A percentile compares a stretch with the other conserved stretches of the same genome.
phyloP scores from a whole-genome alignment of 2,797 vertebrate genomes.

The Peromyscus melanophrys region DNA sequence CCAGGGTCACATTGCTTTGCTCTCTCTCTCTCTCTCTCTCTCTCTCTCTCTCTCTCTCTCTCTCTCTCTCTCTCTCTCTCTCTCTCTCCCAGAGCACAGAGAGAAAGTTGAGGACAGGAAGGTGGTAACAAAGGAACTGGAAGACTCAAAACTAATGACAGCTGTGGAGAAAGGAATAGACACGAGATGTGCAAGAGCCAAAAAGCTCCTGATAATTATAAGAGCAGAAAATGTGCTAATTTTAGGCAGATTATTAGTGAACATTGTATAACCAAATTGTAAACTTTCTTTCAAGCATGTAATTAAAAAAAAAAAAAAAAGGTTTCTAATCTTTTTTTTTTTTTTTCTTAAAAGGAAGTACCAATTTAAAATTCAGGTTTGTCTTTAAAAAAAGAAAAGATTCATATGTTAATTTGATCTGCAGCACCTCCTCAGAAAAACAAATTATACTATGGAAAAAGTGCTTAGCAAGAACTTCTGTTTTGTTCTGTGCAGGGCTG shows the following conservation, averaged over 20 bases:
- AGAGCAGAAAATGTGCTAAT: constrained; percentile 69
- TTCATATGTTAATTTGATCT: constrained; percentile 66
- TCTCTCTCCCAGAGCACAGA: background rate
- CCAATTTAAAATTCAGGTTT: constrained; percentile 74
- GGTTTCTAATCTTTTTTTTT: constrained; percentile 23
- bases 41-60: background rate
- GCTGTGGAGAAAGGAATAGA: constrained; percentile 50
- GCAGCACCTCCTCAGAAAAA: constrained; percentile 71
- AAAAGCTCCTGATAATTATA: constrained; percentile 40
- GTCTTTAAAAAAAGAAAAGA: constrained; percentile 38
- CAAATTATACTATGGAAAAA: constrained; percentile 70
- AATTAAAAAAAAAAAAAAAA: constrained; percentile 28
- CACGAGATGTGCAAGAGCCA: background rate
- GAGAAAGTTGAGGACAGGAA: background rate
- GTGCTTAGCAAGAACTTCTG: constrained; percentile 75
- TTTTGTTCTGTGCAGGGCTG: constrained; percentile 38
- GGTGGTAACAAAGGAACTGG: constrained; percentile 3
- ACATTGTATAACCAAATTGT: constrained; percentile 59
- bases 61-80: background rate
- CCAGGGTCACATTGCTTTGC: background rate
- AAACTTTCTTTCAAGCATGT: constrained; percentile 70
- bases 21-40: background rate
- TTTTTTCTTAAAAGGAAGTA: constrained; percentile 51
- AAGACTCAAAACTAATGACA: constrained; percentile 29
- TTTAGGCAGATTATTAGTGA: constrained; percentile 75